Base-by-base conservation (phyloP, 2,113 vertebrate genomes). In the Scophthalmus maximus region DNA sequence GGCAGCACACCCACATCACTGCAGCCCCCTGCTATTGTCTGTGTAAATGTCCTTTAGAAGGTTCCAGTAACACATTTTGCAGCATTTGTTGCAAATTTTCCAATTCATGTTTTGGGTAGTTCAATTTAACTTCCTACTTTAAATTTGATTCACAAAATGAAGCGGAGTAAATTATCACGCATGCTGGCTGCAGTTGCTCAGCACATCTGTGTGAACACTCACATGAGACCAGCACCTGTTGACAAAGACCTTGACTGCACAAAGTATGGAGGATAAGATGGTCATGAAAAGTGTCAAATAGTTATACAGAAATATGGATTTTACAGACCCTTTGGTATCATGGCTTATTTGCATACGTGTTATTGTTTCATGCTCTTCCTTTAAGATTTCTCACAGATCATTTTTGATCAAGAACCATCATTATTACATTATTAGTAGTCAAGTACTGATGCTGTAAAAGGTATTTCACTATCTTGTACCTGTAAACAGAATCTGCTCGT, bases 221-320 rank as follows among this genome's bases (percentile, higher is more conserved):
- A n/a, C n/a, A n/a, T n/a, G n/a, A n/a, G n/a, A n/a, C n/a, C 12
- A 6, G 5, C 8, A 18, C 29, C 29, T 62, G n/a, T 81, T 67
- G 64, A 49, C 25, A 66, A 27, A 71, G 42, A 25, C 26, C 29
- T 42, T 10, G 18, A 49, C n/a, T 55, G 36, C 14, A 30, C 36
- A 32, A 47, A 61, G 27, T 20, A n/a, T n/a, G n/a, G n/a, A n/a
- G n/a, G n/a, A n/a, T n/a, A n/a, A n/a, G n/a, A n/a, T 40, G 20
- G 34, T 29, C n/a, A n/a, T 68, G 20, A 10, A 23, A 36, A n/a
- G 52, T 47, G 42, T 40, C 6, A 44, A 2, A 17, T 18, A 44
- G 2, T 36, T 9, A 12, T 14, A 10, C n/a, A 36, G 34, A 36
- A 36, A 36, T 36, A 4, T 10, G 34, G 36, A 17, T 15, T 34